Evolutionary conservation across 1,140 invertebrate species (phyloP), one percentile per base, ranked within the genome.

Genomic region (Aphis craccivora): DNA sequence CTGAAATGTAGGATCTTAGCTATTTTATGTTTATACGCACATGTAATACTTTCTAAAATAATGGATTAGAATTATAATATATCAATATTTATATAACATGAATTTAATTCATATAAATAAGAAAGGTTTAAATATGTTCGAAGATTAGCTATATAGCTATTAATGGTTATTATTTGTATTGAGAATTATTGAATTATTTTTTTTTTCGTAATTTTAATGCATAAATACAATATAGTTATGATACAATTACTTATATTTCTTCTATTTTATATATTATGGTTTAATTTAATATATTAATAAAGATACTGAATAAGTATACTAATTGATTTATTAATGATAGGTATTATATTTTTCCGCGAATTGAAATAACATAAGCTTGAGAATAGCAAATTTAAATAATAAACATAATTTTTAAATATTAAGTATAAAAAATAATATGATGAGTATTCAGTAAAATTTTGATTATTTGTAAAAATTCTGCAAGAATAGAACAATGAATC

Each of bases 21-120:
- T 60, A 40, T 90, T 90, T 90, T 40, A 40, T 55, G 23, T 90
- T 90, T 5, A 43, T 35, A 90, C 51, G n/a, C 22, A 37, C 37
- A 60, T 40, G 23, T 51, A 90, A 90, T 55, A 67, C 89, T 90
- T 90, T 90, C 53, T 90, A 90, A 90, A 90, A 90, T 90, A 90
- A 43, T 1, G 40, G 37, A 30, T 90, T 43, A 67, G 35, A 43
- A 20, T 30, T 40, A 90, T 55, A 90, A 37, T 87, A 87, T 48
- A 87, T 48, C 30, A 48, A n/a, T 87, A 87, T 48, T 87, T 48
- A 30, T n/a, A 40, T 14, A n/a, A 87, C 8, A 83, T 23, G 83
- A 45, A 45, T n/a, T 76, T n/a, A n/a, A n/a, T n/a, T n/a, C n/a
- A n/a, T n/a, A 76, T 67, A 18, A 14, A 76, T 76, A 76, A 76